Percentiles rank a stretch among this genome's conserved stretches.
Evolutionary conservation across 1,140 invertebrate species (phyloP).

Genomic region (Hestina assimilis): DNA sequence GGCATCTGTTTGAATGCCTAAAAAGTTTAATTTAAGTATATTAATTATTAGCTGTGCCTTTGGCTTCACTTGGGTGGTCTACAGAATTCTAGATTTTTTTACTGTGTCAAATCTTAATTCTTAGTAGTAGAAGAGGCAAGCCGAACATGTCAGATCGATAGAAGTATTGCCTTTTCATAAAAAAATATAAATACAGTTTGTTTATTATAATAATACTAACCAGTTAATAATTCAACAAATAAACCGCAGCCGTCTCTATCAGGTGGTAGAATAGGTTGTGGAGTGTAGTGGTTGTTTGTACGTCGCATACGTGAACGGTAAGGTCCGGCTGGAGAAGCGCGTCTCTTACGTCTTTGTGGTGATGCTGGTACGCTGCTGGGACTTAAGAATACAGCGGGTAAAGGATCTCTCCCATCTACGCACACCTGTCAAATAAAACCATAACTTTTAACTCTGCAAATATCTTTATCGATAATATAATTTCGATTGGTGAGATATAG

Average conservation of each 20-base stretch:
- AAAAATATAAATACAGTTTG: too few relatives aligned
- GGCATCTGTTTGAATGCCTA: conserved; percentile 42
- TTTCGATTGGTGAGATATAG: conserved; percentile 7
- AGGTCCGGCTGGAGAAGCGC: conserved; percentile 68
- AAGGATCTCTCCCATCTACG: conserved; percentile 64
- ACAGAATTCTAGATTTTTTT: too few relatives aligned
- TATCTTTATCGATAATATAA: background rate
- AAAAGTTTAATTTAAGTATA: conserved; percentile 14
- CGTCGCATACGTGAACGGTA: conserved; percentile 71
- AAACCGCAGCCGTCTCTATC: conserved; percentile 91
- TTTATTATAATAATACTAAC: conserved; percentile 36
- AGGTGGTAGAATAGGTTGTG: conserved; percentile 94
- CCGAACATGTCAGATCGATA: too few relatives aligned
- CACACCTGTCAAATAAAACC: conserved; percentile 49
- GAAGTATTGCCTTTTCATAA: too few relatives aligned
- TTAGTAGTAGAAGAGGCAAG: too few relatives aligned
- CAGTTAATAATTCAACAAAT: conserved; percentile 81
- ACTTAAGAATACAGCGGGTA: conserved; percentile 86
- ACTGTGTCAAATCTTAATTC: too few relatives aligned
- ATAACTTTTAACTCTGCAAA: background rate
- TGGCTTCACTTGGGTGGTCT: too few relatives aligned
- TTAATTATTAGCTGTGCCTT: too few relatives aligned
- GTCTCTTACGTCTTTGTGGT: conserved; percentile 80
- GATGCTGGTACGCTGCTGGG: conserved; percentile 84
- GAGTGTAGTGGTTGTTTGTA: conserved; percentile 84